Conservation (phyloP, 2,888 invertebrate species). For the Anodontia alba region DNA sequence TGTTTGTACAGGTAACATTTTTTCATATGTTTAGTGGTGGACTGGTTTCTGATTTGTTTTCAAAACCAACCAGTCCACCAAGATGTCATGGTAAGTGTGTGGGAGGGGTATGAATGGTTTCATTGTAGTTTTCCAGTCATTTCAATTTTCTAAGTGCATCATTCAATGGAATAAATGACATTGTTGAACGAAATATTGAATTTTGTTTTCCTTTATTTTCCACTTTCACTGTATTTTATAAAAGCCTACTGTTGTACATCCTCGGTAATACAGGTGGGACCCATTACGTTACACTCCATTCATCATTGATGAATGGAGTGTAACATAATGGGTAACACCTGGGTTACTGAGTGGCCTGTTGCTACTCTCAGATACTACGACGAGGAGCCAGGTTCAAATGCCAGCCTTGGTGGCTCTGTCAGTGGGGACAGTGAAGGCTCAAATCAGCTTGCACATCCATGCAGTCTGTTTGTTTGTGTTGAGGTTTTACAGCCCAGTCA, state of each 20-base stretch:
- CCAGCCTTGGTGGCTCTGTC: too few species aligned
- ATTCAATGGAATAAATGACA: slow-evolving; percentile 16
- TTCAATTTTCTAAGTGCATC: slow-evolving; percentile 19
- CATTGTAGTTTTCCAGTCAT: slow-evolving; percentile 16
- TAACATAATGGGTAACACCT: too few species aligned
- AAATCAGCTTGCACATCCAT: too few species aligned
- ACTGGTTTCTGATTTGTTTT: slow-evolving; percentile 2
- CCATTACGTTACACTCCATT: too few species aligned
- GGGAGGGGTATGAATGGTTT: slow-evolving; percentile 13
- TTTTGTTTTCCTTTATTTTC: background rate
- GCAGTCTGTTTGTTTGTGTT: too few species aligned
- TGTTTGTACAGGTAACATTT: slow-evolving; percentile 3
- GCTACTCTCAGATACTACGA: background rate
- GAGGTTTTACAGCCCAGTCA: too few species aligned
- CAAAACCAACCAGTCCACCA: background rate
- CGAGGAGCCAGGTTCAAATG: too few species aligned
- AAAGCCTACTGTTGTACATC: background rate
- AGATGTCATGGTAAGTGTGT: slow-evolving; percentile 10
- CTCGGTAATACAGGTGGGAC: background rate
- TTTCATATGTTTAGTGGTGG: slow-evolving; percentile 12
- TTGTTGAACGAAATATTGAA: slow-evolving; percentile 5
- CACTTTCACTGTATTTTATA: too few species aligned
- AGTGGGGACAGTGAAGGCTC: too few species aligned
- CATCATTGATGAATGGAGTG: too few species aligned
- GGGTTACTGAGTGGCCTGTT: too few species aligned